Base-by-base conservation (phyloP, 1,140 invertebrate species). In the Bombus turneri region DNA sequence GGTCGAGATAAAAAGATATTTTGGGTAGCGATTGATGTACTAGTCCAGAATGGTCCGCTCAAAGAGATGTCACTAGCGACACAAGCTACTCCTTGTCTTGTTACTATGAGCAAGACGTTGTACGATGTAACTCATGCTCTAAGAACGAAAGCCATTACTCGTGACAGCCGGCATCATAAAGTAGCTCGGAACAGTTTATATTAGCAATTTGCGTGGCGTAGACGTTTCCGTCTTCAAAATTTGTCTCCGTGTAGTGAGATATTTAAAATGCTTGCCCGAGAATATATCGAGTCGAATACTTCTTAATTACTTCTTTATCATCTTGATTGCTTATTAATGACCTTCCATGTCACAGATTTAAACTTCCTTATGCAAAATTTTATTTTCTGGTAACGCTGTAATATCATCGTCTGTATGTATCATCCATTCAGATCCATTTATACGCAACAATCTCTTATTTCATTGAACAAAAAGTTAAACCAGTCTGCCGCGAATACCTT, bases 1-100 rank as follows among this genome's bases (percentile, higher is more conserved):
- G 25, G 18, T n/a, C 28, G 82, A 79, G 76, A 53, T 77, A 79
- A 62, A 79, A 80, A 53, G 76, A 79, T 71, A n/a, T 84, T 71
- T 72, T 59, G 66, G 75, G 37, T 59, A 3, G 53, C 34, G 34
- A 84, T 64, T 53, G 53, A 72, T 72, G 76, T 47, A 64, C 68
- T 68, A 2, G 53, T 15, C 18, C 39, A 13, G 66, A 39, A 57
- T 53, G 68, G 64, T 0, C 0, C 34, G 66, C 39, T 84, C 75
- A 59, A 57, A 72, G 76, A 43, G 76, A 69, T 18, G 66, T 31
- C 41, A 59, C 41, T 71, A 13, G 76, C 34, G 34, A 8, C 47
- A 83, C 62, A 69, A 69, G 25, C 64, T 25, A 41, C 18, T 34
- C 28, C 37, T 69, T 78, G 74, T 75, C 59, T 53, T 18, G 25